Evolutionary conservation across 2,797 vertebrate species (phyloP), one percentile per base, ranked within the genome.

Genomic region (Allochrocebus solatus): DNA sequence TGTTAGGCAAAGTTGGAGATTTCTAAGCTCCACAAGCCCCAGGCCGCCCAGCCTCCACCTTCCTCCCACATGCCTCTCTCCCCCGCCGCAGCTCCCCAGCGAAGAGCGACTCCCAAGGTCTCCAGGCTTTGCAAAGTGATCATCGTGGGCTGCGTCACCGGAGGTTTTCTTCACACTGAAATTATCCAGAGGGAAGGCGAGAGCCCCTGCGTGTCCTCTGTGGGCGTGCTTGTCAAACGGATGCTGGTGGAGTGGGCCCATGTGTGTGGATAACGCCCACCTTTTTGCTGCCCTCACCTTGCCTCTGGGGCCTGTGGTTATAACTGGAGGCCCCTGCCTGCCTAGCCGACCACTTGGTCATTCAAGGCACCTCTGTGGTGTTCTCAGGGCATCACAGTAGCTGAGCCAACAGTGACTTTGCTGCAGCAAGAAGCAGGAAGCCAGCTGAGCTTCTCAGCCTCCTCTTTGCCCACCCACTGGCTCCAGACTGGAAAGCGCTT

Each of bases 171-270:
- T 48, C 19, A 4, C 61, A 74, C 61, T 28, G 76, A n/a, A 36
- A 53, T 53, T 7, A 39, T 4, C 2, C 0, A 4, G 80, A n/a
- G 53, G 72, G 78, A 50, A 30, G 79, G 64, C 21, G 4, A 1
- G 50, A 28, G 53, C 36, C 53, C 21, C 21, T 16, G 72, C 0
- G 16, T 1, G 61, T 16, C 53, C 39, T 50, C 3, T 2, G 22
- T 9, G 1, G 24, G 59, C 3, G 88, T 33, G 76, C 41, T 43
- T 55, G 76, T 24, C 24, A 0, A n/a, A 26, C 0, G 1, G 21
- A 0, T 0, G 24, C 41, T 33, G 1, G 30, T 39, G 0, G 5
- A 0, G 1, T 2, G 39, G 46, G 53, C 2, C n/a, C 8, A 1
- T 1, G 11, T 3, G 1, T 9, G 30, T 5, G 70, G 24, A 64